Conservation (phyloP, 2,888 invertebrate species). For the Parapristionchus giblindavisi region DNA sequence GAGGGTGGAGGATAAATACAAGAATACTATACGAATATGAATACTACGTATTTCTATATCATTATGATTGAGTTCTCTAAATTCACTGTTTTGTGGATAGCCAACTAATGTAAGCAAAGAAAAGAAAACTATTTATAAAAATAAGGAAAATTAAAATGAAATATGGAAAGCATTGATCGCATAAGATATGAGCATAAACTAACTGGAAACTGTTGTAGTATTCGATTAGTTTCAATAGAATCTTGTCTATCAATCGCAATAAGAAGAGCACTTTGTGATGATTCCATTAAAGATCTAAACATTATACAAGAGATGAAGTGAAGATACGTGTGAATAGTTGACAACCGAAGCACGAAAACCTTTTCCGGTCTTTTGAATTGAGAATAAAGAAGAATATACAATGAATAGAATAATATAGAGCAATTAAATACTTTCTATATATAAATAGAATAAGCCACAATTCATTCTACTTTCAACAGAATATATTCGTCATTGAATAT, state of each 20-base stretch:
- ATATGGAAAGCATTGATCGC: background rate
- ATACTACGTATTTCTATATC: no score
- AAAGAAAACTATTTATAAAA: no score
- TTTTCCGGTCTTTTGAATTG: slow-evolving; percentile 27
- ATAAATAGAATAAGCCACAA: no score
- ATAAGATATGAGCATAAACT: background rate
- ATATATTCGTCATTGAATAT: no score
- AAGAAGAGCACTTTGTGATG: slow-evolving; percentile 15
- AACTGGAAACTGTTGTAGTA: slow-evolving; percentile 24
- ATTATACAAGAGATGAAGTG: background rate
- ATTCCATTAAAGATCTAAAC: slow-evolving; percentile 11
- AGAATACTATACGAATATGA: background rate
- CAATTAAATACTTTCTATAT: background rate
- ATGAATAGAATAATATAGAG: background rate
- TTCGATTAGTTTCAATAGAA: slow-evolving; percentile 29
- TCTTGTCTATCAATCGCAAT: slow-evolving; percentile 33
- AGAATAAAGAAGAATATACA: background rate
- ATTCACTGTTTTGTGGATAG: no score
- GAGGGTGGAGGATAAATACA: background rate
- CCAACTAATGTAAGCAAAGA: no score
- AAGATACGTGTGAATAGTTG: no score
- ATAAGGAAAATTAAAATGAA: background rate
- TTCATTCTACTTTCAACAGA: no score
- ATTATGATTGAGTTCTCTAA: no score
- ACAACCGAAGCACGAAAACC: no score